Evolutionary conservation across 2,797 vertebrate genomes (phyloP), one percentile per base, ranked within the genome.

Genomic region (Numenius phaeopus): DNA sequence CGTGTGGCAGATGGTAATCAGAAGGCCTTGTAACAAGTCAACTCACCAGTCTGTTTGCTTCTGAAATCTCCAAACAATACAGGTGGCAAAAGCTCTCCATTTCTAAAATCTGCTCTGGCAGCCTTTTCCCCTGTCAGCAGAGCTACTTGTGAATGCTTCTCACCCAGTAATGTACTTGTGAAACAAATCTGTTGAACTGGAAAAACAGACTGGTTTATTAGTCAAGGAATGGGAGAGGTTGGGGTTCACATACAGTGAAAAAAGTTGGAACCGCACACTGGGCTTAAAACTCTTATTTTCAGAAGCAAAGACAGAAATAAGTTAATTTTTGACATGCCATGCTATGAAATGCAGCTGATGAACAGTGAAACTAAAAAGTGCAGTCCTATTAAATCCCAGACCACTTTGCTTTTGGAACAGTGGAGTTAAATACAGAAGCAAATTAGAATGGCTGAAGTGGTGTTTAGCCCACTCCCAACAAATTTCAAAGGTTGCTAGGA

Each of bases 161-260:
- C 84, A 82, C 91, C 84, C n/a, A 0, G 24, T 29, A 62, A 50
- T 6, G 57, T 64, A 81, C 77, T 84, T 75, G 91, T 67, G 87
- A 96, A 96, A 78, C 87, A 59, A 91, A 89, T n/a, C 61, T 89
- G 91, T 34, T 75, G 57, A 70, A 81, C 87, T 89, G 83, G 73
- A 81, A 91, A 73, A 83, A 52, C 77, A 81, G 77, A 20, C 57
- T 67, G 70, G 30, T 75, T 88, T 90, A 52, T 83, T 76, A 87
- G 52, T 32, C 16, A 49, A 54, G 70, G 57, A 82, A 54, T 23
- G 49, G 81, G n/a, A 71, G 26, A 73, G 73, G 81, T 5, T 19
- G 29, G 79, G 77, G 69, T 49, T 90, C 55, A 77, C 34, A 26
- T 7, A 9, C 9, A 58, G 34, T 50, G 64, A 73, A 49, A 72